Evolutionary conservation across 2,888 invertebrate genomes (phyloP).

Genomic region (Ochropleura leucogaster): DNA sequence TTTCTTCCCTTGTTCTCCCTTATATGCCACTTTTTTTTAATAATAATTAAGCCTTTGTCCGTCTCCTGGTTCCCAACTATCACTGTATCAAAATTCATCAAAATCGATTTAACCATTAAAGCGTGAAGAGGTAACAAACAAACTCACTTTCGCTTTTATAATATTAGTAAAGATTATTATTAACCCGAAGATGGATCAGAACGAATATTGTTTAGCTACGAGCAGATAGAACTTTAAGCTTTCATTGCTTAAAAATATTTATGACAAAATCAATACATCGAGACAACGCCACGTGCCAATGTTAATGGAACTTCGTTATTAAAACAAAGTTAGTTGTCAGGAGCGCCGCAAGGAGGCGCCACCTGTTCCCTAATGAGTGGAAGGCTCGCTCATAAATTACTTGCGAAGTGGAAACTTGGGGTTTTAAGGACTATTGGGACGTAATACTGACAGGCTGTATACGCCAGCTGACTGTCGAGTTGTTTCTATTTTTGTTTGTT

Average conservation of each 20-base stretch:
- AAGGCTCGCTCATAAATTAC: constrained; percentile 43
- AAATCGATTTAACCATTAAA: too few relatives aligned
- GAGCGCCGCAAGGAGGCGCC: constrained; percentile 35
- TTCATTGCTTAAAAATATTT: constrained; percentile 1
- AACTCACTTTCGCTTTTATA: too few relatives aligned
- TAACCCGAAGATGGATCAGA: too few relatives aligned
- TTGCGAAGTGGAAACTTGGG: constrained; percentile 12
- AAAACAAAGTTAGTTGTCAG: constrained; percentile 35
- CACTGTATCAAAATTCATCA: too few relatives aligned
- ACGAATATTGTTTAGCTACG: too few relatives aligned
- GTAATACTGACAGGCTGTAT: constrained; percentile 14
- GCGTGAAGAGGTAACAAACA: too few relatives aligned
- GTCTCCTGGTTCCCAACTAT: too few relatives aligned
- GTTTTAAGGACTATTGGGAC: constrained; percentile 20
- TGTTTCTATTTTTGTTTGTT: not conserved
- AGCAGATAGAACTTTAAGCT: too few relatives aligned
- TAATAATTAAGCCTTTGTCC: too few relatives aligned
- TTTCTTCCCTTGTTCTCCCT: too few relatives aligned
- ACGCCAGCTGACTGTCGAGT: constrained; percentile 1
- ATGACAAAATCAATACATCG: constrained; percentile 11
- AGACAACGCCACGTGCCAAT: constrained; percentile 10
- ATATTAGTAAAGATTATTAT: too few relatives aligned
- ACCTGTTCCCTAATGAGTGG: constrained; percentile 55
- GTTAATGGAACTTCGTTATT: constrained; percentile 36
- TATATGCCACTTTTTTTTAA: too few relatives aligned